A percentile compares a stretch with the other conserved stretches of the same genome.
Conservation (phyloP, 2,888 invertebrate species). For the Drosophila neutralis region DNA sequence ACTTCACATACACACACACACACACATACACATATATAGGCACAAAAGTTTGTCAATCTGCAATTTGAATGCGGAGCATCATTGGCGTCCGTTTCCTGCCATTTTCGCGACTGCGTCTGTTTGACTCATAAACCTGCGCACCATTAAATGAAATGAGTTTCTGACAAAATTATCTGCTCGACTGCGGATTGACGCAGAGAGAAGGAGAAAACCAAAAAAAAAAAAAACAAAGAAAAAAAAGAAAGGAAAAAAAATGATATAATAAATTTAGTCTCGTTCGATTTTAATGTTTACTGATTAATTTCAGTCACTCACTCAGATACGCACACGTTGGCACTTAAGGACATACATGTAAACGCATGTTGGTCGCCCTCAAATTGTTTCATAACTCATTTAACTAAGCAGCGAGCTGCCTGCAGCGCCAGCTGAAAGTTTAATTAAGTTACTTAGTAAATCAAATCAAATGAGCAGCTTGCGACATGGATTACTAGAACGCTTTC, state of each 20-base stretch:
- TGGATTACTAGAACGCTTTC: slow-evolving; percentile 43
- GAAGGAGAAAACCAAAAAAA: neutral
- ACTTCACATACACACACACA: slow-evolving; percentile 34
- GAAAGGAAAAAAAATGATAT: slow-evolving; percentile 5
- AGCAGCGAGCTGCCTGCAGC: slow-evolving; percentile 33
- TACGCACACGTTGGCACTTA: neutral
- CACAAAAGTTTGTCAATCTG: slow-evolving; percentile 75
- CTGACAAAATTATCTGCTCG: slow-evolving; percentile 72
- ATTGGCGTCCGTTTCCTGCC: slow-evolving; percentile 63
- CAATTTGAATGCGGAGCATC: slow-evolving; percentile 78
- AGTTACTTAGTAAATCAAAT: slow-evolving; percentile 76
- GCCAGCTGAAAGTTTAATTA: slow-evolving; percentile 73
- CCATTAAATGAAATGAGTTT: slow-evolving; percentile 80
- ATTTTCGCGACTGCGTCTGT: slow-evolving; percentile 49
- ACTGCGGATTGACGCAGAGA: slow-evolving; percentile 27
- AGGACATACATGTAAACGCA: slow-evolving; percentile 12
- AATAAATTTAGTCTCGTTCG: slow-evolving; percentile 40
- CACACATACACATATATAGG: slow-evolving; percentile 24
- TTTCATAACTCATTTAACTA: slow-evolving; percentile 76
- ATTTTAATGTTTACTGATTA: slow-evolving; percentile 73
- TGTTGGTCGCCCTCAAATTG: slow-evolving; percentile 53
- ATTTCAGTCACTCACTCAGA: slow-evolving; percentile 39
- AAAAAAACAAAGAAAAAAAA: neutral
- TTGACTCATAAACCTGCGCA: slow-evolving; percentile 74
- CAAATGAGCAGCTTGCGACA: slow-evolving; percentile 69